Evolutionary conservation across 2,888 invertebrate genomes (phyloP).

Genomic region (Aricia artaxerxes): DNA sequence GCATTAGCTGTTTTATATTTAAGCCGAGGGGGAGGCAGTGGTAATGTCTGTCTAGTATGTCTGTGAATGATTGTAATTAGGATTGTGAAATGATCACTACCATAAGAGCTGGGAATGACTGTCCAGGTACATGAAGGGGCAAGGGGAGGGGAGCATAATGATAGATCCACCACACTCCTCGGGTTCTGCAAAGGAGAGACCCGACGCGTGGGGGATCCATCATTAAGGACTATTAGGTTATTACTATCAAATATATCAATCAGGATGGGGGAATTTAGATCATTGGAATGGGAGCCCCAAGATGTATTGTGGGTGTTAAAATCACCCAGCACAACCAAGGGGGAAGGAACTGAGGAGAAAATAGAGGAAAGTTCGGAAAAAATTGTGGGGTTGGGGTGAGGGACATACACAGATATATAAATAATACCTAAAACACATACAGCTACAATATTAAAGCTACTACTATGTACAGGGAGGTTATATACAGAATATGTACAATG

Average conservation of each 20-base stretch:
- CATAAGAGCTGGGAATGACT: background rate
- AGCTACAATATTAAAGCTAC: background rate
- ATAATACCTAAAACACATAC: background rate
- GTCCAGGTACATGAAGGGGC: background rate
- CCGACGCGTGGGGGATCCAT: background rate
- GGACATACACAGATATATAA: background rate
- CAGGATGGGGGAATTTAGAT: no score
- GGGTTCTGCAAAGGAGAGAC: no score
- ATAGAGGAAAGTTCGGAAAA: background rate
- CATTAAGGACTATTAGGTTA: background rate
- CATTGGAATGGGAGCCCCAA: no score
- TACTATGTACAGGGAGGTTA: conserved; percentile 5
- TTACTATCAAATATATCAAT: no score
- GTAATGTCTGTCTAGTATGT: background rate
- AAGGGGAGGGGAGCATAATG: no score
- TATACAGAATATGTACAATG: background rate
- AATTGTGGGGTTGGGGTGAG: background rate
- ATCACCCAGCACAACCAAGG: no score
- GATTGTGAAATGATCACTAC: background rate
- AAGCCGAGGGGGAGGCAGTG: background rate
- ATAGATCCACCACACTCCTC: background rate
- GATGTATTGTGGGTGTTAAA: no score
- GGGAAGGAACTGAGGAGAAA: background rate
- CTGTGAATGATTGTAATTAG: background rate
- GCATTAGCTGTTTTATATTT: background rate